Base-by-base conservation (phyloP, 2,113 vertebrate genomes). In the Lonchura striata region DNA sequence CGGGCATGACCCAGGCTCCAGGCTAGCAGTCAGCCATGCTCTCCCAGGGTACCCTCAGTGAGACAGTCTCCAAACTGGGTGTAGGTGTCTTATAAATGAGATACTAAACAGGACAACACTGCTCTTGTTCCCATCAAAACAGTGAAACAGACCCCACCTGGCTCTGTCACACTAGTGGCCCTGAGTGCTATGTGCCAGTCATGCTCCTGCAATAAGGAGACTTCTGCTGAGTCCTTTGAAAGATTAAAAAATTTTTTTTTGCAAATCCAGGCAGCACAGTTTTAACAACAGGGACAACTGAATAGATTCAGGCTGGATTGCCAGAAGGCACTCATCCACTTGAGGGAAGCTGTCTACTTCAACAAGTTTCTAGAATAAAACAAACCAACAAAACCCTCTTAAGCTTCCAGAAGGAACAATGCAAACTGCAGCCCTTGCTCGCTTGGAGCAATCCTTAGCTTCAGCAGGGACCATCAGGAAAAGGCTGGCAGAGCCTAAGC, bases 371-470 rank as follows among this genome's bases (percentile, higher is more conserved):
- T 41, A 80, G 82, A 93, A 83, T 33, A 57, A 92, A 91, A 79
- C 68, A 81, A 81, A 94, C 18, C 64, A 94, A 88, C 56, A 87
- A 89, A 87, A 86, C 33, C 42, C 64, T 81, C 47, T 59, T 80
- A 94, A 93, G 91, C 54, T 94, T 96, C 86, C 94, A 96, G 91
- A 95, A 86, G 64, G 75, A 95, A 92, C 89, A 97, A 94, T 74
- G 66, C 41, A 71, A 82, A 79, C 77, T 37, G 83, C 46, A 79
- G 22, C 69, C 64, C 53, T 84, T 0, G 1, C 54, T 81, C 1
- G 0, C 68, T 78, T 2, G 0, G 30, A 94, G 71, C 41, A 0
- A 66, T 25, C 37, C 81, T 66, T 19, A 2, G 53, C 15, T 91
- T 70, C 88, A 83, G 31, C 69, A 74, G 72, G 82, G 83, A 9